These are phyloP conservation scores for Oryzias javanicus DNA, from an alignment of 2,113 vertebrate species.

Conservation along the genomic window DNA sequence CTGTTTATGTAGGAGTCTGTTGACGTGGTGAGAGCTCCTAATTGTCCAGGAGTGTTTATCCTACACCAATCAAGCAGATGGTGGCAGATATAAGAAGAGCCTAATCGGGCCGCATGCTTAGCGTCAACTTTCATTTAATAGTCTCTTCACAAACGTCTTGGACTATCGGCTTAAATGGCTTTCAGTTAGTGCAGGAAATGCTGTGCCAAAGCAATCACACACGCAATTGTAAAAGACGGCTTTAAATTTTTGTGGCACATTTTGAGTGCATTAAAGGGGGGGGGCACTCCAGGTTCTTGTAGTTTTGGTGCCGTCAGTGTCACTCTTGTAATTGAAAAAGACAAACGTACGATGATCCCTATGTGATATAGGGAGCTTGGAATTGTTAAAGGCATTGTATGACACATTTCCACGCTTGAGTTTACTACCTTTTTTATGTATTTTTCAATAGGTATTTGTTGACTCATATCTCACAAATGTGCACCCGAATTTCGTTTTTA, in stretches of 20 bases:
- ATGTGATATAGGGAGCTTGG: too few relatives aligned
- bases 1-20: constrained; percentile 38
- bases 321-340: too few relatives aligned
- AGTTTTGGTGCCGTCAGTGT: background rate
- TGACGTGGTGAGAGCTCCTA: constrained; percentile 49
- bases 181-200: constrained; percentile 15
- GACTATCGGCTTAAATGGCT: constrained; percentile 25
- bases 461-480: too few relatives aligned
- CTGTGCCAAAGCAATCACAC: background rate
- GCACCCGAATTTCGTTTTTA: too few relatives aligned
- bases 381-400: background rate
- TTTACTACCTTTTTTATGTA: too few relatives aligned
- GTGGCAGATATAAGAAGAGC: constrained; percentile 58
- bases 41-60: constrained; percentile 73
- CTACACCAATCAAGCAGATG: constrained; percentile 56
- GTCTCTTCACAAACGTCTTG: constrained; percentile 42
- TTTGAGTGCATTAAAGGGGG: constrained; percentile 1
- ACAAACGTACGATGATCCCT: too few relatives aligned
- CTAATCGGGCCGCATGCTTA: constrained; percentile 66
- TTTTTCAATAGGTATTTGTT: too few relatives aligned
- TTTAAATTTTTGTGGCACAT: constrained; percentile 1
- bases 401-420: too few relatives aligned
- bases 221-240: constrained; percentile 15
- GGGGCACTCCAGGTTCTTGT: background rate
- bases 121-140: constrained; percentile 65